Conservation (phyloP, 2,113 vertebrate species). For the Centropus bengalensis region DNA sequence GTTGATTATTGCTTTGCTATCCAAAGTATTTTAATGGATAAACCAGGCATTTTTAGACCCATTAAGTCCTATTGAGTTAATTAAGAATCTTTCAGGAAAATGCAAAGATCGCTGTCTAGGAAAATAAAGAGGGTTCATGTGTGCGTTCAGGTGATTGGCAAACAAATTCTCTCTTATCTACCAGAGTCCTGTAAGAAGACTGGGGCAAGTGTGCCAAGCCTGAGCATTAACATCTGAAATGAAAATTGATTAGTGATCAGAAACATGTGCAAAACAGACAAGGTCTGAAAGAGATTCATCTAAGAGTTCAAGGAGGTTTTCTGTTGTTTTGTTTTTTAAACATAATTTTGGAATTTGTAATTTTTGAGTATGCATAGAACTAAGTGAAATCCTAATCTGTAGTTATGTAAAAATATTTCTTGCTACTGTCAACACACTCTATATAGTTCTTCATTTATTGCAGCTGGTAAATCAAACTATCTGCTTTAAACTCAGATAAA, state of each 20-base stretch:
- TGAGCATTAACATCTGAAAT: background rate
- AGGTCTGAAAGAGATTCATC: background rate
- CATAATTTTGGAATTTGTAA: background rate
- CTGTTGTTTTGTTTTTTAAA: background rate
- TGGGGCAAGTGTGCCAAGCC: background rate
- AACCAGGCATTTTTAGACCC: background rate
- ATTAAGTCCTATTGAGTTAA: background rate
- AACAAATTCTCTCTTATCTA: background rate
- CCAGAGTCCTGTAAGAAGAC: background rate
- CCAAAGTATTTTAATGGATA: background rate
- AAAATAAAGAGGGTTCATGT: background rate
- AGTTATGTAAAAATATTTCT: background rate
- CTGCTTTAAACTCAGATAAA: background rate
- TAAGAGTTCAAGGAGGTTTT: background rate
- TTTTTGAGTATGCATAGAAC: background rate
- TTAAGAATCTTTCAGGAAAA: background rate
- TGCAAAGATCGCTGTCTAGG: background rate
- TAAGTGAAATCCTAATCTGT: background rate
- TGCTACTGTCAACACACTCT: background rate
- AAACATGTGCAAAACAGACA: background rate
- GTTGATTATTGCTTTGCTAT: background rate
- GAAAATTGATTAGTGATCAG: background rate
- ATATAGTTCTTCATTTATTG: background rate
- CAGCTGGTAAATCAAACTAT: conserved; percentile 2
- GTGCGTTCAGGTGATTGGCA: background rate